These are phyloP conservation scores for Dendrolimus pini DNA, from an alignment of 2,888 invertebrate species.

Conservation along the genomic window DNA sequence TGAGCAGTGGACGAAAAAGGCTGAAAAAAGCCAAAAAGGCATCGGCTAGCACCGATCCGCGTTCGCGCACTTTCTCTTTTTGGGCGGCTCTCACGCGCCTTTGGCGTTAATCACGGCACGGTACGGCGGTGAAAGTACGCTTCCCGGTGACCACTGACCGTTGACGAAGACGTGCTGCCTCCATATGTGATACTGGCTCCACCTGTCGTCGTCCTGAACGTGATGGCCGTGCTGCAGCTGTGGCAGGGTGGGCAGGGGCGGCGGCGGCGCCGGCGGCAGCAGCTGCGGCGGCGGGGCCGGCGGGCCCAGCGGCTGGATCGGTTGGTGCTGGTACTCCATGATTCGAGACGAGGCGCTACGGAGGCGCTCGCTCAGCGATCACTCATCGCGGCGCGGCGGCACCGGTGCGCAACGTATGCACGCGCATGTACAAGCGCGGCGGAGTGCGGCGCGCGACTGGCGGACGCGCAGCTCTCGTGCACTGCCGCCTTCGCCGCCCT, in stretches of 20 bases:
- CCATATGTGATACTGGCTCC: conserved; percentile 88
- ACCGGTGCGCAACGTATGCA: conserved; percentile 29
- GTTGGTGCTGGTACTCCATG: conserved; percentile 72
- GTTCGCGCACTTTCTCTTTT: conserved; percentile 63
- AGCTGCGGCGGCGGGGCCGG: conserved; percentile 81
- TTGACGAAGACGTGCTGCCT: conserved; percentile 88
- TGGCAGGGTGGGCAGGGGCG: conserved; percentile 80
- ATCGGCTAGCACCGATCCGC: conserved; percentile 40
- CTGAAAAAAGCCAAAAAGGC: conserved; percentile 26
- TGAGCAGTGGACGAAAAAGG: too few species aligned
- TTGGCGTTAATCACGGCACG: conserved; percentile 14
- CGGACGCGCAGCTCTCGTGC: conserved; percentile 19
- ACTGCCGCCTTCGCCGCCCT: conserved; percentile 20
- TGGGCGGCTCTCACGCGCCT: conserved; percentile 31
- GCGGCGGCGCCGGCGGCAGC: conserved; percentile 74
- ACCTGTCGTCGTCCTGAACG: conserved; percentile 79
- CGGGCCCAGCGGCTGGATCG: conserved; percentile 76
- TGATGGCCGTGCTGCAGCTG: conserved; percentile 79
- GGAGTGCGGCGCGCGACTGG: conserved; percentile 46
- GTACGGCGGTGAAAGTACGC: conserved; percentile 43
- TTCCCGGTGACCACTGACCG: conserved; percentile 73
- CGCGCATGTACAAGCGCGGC: conserved; percentile 40
- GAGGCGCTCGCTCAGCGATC: conserved; percentile 50
- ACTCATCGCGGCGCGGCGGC: conserved; percentile 60
- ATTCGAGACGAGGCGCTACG: conserved; percentile 39